Evolutionary conservation across 2,797 vertebrate genomes (phyloP).

Genomic region (Catostomus latipinnis): DNA sequence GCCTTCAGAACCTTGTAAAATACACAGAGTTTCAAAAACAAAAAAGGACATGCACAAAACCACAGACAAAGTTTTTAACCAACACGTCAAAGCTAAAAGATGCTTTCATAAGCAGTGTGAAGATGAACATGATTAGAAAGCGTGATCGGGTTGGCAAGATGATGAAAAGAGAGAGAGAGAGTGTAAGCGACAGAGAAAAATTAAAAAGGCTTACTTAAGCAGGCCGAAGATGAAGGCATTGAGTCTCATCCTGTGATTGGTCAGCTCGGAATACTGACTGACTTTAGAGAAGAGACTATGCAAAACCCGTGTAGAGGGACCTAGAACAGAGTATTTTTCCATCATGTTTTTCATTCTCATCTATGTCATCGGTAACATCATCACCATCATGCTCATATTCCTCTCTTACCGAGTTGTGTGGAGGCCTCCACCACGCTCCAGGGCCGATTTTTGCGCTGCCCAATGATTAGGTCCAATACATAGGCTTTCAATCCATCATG

Average conservation of each 20-base stretch:
- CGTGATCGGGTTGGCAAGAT: neutral
- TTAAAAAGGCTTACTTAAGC: slow-evolving; percentile 87
- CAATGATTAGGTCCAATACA: slow-evolving; percentile 91
- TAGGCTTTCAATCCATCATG: slow-evolving; percentile 92
- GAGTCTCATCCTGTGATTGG: slow-evolving; percentile 90
- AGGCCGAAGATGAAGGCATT: slow-evolving; percentile 96
- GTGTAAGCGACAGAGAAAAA: neutral
- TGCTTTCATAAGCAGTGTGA: slow-evolving; percentile 4
- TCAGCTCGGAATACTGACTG: slow-evolving; percentile 92
- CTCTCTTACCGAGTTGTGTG: slow-evolving; percentile 87
- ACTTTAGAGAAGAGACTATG: slow-evolving; percentile 89
- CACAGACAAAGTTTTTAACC: no score
- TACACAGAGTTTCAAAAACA: no score
- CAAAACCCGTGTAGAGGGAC: slow-evolving; percentile 92
- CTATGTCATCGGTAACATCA: neutral
- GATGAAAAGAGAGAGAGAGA: neutral
- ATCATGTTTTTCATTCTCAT: slow-evolving; percentile 37
- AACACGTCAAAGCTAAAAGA: neutral
- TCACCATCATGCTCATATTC: neutral
- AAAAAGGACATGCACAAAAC: no score
- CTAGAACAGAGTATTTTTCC: slow-evolving; percentile 68
- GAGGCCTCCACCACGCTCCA: slow-evolving; percentile 96
- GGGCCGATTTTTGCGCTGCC: slow-evolving; percentile 90
- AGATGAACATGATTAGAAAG: neutral
- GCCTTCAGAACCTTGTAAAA: neutral